These are phyloP conservation scores for Bursaphelenchus okinawaensis DNA, from an alignment of 2,888 invertebrate species.

Conservation along the genomic window DNA sequence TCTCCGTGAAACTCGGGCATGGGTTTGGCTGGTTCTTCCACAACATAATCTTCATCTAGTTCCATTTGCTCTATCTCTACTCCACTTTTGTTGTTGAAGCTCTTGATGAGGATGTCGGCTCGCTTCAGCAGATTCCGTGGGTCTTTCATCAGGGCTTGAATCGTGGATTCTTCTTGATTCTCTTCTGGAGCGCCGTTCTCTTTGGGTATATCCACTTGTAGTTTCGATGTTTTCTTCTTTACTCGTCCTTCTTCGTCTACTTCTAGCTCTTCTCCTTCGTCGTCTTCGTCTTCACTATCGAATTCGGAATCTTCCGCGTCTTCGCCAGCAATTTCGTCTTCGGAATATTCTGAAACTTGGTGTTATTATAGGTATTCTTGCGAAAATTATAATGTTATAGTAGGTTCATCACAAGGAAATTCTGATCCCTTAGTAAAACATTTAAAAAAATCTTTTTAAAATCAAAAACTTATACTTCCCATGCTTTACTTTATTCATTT, in stretches of 20 bases:
- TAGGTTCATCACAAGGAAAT: too few species aligned
- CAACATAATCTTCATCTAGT: constrained; percentile 20
- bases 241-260: constrained; percentile 2
- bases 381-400: too few species aligned
- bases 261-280: constrained; percentile 12
- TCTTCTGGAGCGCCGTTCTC: constrained; percentile 5
- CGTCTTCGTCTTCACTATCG: constrained; percentile 3
- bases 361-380: too few species aligned
- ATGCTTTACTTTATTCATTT: too few species aligned
- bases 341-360: background rate
- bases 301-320: background rate
- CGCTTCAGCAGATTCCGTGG: constrained; percentile 14
- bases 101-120: constrained; percentile 18
- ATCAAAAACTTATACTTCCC: too few species aligned
- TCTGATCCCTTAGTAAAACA: too few species aligned
- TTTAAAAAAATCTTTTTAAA: too few species aligned
- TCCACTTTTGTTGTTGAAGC: background rate
- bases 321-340: background rate
- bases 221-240: background rate
- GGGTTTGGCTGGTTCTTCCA: constrained; percentile 28
- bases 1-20: constrained; percentile 53
- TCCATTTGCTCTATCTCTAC: constrained; percentile 17
- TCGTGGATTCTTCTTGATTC: background rate
- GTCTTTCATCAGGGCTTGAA: constrained; percentile 16
- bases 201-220: background rate